phyloP scores from a whole-genome alignment of 2,113 vertebrate genomes.

The Prolemur simus region DNA sequence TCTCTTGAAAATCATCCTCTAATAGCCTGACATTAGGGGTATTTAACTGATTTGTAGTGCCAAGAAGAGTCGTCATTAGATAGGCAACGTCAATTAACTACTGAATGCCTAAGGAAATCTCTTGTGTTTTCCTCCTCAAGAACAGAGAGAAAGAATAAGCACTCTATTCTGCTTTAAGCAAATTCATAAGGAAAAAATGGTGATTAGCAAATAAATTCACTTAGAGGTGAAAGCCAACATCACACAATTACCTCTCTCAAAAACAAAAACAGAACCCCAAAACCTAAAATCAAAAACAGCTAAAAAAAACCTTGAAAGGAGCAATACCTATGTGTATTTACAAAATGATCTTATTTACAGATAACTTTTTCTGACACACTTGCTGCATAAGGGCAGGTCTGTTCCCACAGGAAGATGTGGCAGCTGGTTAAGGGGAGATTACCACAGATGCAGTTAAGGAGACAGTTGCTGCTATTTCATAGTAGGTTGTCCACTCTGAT shows the following conservation, averaged over 20 bases:
- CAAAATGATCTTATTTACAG: not conserved
- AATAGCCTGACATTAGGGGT: not conserved
- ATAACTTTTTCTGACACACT: not conserved
- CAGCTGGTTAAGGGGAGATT: slow-evolving; percentile 69
- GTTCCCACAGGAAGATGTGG: not conserved
- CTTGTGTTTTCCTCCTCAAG: not conserved
- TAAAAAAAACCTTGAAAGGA: not conserved
- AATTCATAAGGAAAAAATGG: not conserved
- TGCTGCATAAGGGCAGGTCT: not conserved
- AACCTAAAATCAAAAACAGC: not conserved
- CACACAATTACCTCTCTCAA: not conserved
- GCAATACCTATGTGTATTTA: not conserved
- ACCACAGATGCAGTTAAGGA: slow-evolving; percentile 95
- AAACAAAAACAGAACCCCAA: not conserved
- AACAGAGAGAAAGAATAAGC: not conserved
- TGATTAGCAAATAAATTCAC: not conserved
- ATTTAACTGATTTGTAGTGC: not conserved
- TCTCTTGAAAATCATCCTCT: not conserved
- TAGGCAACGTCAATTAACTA: not conserved
- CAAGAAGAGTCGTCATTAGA: not conserved
- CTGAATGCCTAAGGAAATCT: not conserved
- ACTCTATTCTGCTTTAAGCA: not conserved
- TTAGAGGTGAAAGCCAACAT: not conserved
- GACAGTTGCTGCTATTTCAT: slow-evolving; percentile 94
- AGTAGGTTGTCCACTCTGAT: slow-evolving; percentile 97